Conservation (phyloP, 2,888 invertebrate genomes). For the Agrotis exclamationis region DNA sequence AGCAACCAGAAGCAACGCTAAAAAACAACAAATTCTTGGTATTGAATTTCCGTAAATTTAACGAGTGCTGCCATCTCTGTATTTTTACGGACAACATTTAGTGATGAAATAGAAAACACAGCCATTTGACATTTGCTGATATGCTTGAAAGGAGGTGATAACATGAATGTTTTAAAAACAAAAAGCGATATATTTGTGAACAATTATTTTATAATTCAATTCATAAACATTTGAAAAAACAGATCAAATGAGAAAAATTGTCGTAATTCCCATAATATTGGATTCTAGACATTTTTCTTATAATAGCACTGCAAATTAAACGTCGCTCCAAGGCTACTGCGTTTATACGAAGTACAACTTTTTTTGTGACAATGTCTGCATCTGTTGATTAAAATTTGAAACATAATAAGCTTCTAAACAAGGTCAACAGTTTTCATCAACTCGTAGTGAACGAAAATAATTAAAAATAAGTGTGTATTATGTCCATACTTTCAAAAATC, state of each 20-base stretch:
- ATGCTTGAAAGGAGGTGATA: conserved; percentile 76
- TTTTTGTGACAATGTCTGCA: conserved; percentile 90
- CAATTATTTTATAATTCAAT: background rate
- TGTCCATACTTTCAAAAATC: conserved; percentile 81
- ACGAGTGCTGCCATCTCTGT: conserved; percentile 82
- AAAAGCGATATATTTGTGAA: background rate
- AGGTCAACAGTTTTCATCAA: conserved; percentile 92
- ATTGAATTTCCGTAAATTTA: conserved; percentile 82
- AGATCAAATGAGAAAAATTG: background rate
- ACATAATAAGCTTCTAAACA: conserved; percentile 91
- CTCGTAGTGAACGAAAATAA: conserved; percentile 88
- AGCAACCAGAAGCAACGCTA: conserved; percentile 84
- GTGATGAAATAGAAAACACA: conserved; percentile 56
- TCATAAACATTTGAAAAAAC: background rate
- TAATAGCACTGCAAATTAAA: conserved; percentile 53
- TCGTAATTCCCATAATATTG: background rate
- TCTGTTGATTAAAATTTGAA: conserved; percentile 92
- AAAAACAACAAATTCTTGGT: conserved; percentile 72
- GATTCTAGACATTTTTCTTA: background rate
- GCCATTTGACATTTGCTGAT: conserved; percentile 68
- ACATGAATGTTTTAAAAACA: background rate
- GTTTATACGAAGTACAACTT: conserved; percentile 81
- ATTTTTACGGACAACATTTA: conserved; percentile 36
- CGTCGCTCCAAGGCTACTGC: conserved; percentile 77
- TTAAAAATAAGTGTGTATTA: conserved; percentile 85